Conservation (phyloP, 2,113 vertebrate species). For the Corythoichthys intestinalis region DNA sequence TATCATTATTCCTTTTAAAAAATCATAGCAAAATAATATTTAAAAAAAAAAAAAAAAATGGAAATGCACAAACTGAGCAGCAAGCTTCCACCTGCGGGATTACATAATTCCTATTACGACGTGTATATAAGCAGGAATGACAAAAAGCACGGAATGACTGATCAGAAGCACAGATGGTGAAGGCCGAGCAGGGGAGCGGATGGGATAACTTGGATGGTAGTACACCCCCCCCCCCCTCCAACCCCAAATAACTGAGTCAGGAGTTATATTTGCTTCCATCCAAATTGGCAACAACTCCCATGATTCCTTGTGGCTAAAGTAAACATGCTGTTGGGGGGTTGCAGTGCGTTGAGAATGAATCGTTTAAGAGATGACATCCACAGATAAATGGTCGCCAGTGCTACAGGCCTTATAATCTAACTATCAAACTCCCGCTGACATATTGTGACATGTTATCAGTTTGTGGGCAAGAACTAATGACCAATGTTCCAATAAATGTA, state of each 20-base stretch:
- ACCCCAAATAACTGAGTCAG: neutral
- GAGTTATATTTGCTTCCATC: conserved; percentile 25
- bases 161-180: conserved; percentile 45
- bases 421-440: too few species aligned
- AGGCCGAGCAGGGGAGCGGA: conserved; percentile 25
- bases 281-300: conserved; percentile 7
- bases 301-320: neutral
- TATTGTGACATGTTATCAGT: too few species aligned
- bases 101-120: conserved; percentile 55
- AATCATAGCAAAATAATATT: conserved; percentile 58
- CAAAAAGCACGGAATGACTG: conserved; percentile 52
- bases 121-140: conserved; percentile 60
- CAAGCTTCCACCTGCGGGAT: conserved; percentile 55
- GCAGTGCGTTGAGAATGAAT: neutral
- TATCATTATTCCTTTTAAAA: conserved; percentile 52
- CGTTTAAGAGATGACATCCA: neutral
- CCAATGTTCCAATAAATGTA: too few species aligned
- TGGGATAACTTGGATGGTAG: conserved; percentile 24
- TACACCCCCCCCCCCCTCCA: too few species aligned
- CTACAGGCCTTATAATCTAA: neutral
- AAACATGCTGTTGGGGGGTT: neutral
- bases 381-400: neutral
- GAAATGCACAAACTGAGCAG: conserved; percentile 62
- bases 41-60: conserved; percentile 59
- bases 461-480: too few species aligned